Evolutionary conservation across 2,797 vertebrate genomes (phyloP), one percentile per base, ranked within the genome.

Genomic region (Toxotes lorentzi): DNA sequence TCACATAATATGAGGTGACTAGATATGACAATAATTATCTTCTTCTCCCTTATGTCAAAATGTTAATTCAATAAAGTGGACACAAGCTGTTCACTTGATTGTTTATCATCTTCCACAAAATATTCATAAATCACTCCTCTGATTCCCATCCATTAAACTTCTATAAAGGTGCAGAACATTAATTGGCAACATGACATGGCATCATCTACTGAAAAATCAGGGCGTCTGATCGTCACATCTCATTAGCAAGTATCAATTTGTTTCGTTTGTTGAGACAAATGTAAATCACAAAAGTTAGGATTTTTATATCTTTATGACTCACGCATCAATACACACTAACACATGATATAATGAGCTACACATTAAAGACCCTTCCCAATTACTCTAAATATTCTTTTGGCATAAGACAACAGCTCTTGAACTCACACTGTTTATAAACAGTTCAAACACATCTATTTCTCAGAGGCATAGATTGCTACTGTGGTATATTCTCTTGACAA

Each of bases 31-130:
- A 47, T 35, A 62, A 62, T 60, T 13, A 12, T 57, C 9, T 21
- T 58, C 10, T 40, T 47, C 30, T 54, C 4, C n/a, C 30, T 73
- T 64, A 19, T 79, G 45, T 73, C 27, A 47, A n/a, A 17, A 53
- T 34, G 43, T 1, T 0, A 57, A 78, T 78, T 66, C 6, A 68
- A 56, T 73, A 16, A 62, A 61, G 23, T 48, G 34, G 50, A 47
- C 8, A 45, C 40, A 43, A 2, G 24, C 21, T 54, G 7, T 64
- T 62, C 13, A 63, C 12, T n/a, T 51, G n/a, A 67, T 30, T 40
- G 14, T 59, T 64, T 64, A 67, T 23, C 48, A 41, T 32, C 48
- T 43, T 48, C 40, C 32, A 19, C 35, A 10, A 45, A 70, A 45
- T 45, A 17, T 64, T n/a, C 12, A 30, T 5, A 27, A 73, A 48